Evolutionary conservation across 2,113 vertebrate species (phyloP).

Genomic region (Rhinogobius similis): DNA sequence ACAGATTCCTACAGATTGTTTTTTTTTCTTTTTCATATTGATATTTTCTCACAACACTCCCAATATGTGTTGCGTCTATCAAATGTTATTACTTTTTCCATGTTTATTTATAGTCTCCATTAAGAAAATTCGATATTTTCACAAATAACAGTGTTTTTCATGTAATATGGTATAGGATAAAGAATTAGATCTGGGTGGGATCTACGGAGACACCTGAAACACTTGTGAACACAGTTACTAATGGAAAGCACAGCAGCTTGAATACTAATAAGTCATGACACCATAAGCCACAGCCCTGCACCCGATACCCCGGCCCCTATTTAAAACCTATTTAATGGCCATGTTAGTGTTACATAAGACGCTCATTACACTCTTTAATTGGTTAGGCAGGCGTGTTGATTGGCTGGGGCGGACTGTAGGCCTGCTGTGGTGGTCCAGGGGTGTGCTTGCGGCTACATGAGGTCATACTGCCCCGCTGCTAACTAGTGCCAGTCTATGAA

Average conservation of each 20-base stretch:
- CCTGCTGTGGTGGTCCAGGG: slow-evolving; percentile 39
- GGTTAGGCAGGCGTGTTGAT: slow-evolving; percentile 62
- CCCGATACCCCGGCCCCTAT: slow-evolving; percentile 67
- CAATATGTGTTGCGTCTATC: no score
- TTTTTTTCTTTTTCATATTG: no score
- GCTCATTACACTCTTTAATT: slow-evolving; percentile 76
- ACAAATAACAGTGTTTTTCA: background rate
- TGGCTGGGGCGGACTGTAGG: slow-evolving; percentile 46
- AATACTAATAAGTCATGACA: slow-evolving; percentile 79
- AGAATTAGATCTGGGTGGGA: slow-evolving; percentile 1
- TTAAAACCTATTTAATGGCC: slow-evolving; percentile 75
- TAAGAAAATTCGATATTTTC: background rate
- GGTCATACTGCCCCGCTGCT: slow-evolving; percentile 45
- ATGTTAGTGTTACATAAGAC: slow-evolving; percentile 72
- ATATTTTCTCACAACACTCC: no score
- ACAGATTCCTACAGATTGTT: no score
- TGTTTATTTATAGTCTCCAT: no score
- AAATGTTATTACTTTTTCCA: no score
- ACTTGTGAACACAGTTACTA: slow-evolving; percentile 54
- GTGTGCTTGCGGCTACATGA: slow-evolving; percentile 51
- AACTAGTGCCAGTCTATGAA: slow-evolving; percentile 25
- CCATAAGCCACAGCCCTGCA: slow-evolving; percentile 71
- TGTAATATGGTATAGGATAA: background rate
- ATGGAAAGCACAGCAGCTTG: slow-evolving; percentile 71
- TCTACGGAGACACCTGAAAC: slow-evolving; percentile 46